Evolutionary conservation across 1,140 invertebrate genomes (phyloP).

Genomic region (Yoshiicerus persimilis): DNA sequence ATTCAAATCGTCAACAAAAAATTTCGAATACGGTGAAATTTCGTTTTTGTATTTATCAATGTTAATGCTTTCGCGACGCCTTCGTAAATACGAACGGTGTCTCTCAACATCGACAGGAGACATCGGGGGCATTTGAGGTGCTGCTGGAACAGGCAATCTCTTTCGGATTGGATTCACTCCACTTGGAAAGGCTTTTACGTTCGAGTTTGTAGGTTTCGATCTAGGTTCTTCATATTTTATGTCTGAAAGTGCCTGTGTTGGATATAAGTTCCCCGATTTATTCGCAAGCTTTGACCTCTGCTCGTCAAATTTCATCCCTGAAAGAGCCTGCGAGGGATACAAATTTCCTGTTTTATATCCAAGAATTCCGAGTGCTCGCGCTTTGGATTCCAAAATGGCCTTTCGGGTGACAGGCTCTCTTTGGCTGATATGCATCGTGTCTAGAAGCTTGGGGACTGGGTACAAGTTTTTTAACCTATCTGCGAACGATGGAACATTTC

Average conservation of each 20-base stretch:
- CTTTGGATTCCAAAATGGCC: not conserved
- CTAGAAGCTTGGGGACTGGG: not conserved
- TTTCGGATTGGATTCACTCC: not conserved
- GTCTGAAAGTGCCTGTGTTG: not conserved
- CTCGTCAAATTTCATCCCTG: not conserved
- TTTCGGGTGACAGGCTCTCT: not conserved
- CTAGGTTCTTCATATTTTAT: not conserved
- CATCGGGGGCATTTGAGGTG: not conserved
- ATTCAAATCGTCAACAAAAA: not conserved
- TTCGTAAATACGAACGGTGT: not conserved
- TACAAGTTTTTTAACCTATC: not conserved
- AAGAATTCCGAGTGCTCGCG: not conserved
- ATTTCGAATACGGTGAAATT: not conserved
- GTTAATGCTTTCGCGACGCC: not conserved
- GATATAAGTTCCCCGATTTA: too few species aligned
- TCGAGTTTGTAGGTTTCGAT: not conserved
- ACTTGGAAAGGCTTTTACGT: not conserved
- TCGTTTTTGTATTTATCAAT: not conserved
- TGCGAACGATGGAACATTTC: not conserved
- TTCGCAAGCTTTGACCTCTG: not conserved
- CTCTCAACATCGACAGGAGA: not conserved
- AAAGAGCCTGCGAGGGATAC: too few species aligned
- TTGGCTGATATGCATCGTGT: not conserved
- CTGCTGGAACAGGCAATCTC: not conserved
- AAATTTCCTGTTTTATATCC: not conserved